Percentiles rank a stretch among this genome's conserved stretches.
phyloP scores from a whole-genome alignment of 2,797 vertebrate species.

The Parauchenoglanis punctatus region DNA sequence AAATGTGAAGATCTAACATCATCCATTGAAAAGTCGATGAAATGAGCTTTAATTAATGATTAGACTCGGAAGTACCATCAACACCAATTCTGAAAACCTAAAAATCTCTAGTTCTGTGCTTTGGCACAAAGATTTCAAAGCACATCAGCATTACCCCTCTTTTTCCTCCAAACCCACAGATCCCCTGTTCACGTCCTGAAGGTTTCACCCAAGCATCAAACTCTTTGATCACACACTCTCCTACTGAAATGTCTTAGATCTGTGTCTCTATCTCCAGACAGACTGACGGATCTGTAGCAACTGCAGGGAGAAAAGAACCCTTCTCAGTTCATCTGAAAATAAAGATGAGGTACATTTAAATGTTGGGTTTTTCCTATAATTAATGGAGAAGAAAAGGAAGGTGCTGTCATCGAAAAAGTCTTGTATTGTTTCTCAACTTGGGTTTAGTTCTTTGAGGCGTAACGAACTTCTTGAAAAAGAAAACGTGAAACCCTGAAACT shows the following conservation, averaged over 20 bases:
- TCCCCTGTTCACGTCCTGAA: slow-evolving; percentile 61
- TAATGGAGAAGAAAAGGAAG: neutral
- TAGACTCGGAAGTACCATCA: neutral
- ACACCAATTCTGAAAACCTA: neutral
- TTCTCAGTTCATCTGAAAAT: slow-evolving; percentile 67
- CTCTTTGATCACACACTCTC: slow-evolving; percentile 62
- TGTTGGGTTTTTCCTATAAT: slow-evolving; percentile 2
- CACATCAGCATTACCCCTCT: slow-evolving; percentile 3
- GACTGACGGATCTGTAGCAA: slow-evolving; percentile 35
- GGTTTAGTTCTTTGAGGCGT: neutral
- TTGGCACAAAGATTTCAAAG: neutral
- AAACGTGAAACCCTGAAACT: neutral
- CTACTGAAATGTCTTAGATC: slow-evolving; percentile 68
- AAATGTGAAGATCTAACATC: neutral
- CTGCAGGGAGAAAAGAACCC: slow-evolving; percentile 68
- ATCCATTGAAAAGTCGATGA: neutral
- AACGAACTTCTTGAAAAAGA: neutral
- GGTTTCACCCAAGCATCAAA: slow-evolving; percentile 54
- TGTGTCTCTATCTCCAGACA: slow-evolving; percentile 57
- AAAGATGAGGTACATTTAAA: slow-evolving; percentile 77
- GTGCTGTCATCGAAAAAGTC: neutral
- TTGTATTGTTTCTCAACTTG: neutral
- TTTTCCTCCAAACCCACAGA: slow-evolving; percentile 54
- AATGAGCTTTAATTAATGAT: neutral
- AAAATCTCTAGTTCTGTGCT: neutral